A percentile compares a stretch with the other conserved stretches of the same genome.
Evolutionary conservation across 1,140 invertebrate species (phyloP).

Genomic region (Meteorus sp.): DNA sequence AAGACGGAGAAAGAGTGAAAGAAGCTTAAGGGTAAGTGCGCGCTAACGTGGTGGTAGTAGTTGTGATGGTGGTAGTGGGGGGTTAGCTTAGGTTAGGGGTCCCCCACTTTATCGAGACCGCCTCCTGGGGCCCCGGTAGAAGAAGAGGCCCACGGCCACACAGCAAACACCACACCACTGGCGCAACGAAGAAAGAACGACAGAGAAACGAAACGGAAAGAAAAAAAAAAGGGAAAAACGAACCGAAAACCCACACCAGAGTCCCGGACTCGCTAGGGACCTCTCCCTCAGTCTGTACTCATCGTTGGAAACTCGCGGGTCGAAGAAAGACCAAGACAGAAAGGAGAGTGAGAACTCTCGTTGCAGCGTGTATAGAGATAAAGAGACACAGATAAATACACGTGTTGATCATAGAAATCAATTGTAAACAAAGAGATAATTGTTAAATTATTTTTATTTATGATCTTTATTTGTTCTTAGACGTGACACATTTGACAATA

Average conservation of each 20-base stretch:
- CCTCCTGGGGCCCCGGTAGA: slow-evolving; percentile 50
- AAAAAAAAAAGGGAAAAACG: slow-evolving; percentile 47
- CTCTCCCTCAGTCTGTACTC: slow-evolving; percentile 54
- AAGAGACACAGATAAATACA: too few relatives aligned
- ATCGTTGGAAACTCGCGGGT: slow-evolving; percentile 56
- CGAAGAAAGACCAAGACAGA: slow-evolving; percentile 26
- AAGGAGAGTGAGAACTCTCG: too few relatives aligned
- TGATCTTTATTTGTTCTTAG: neutral
- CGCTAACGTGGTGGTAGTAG: slow-evolving; percentile 26
- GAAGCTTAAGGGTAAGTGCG: neutral
- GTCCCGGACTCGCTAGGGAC: slow-evolving; percentile 43
- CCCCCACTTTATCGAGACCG: slow-evolving; percentile 31
- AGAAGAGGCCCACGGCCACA: slow-evolving; percentile 44
- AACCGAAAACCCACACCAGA: slow-evolving; percentile 54
- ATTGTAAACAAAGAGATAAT: neutral
- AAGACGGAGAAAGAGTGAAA: neutral
- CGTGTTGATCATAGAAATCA: too few relatives aligned
- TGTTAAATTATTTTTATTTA: neutral
- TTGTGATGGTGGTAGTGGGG: slow-evolving; percentile 36
- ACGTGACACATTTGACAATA: neutral
- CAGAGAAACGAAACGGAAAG: slow-evolving; percentile 22
- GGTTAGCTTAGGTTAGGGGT: slow-evolving; percentile 51
- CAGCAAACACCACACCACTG: slow-evolving; percentile 43
- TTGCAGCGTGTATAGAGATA: too few relatives aligned
- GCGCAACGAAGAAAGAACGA: slow-evolving; percentile 37